Evolutionary conservation across 2,888 invertebrate genomes (phyloP).

Genomic region (Brassicogethes aeneus): DNA sequence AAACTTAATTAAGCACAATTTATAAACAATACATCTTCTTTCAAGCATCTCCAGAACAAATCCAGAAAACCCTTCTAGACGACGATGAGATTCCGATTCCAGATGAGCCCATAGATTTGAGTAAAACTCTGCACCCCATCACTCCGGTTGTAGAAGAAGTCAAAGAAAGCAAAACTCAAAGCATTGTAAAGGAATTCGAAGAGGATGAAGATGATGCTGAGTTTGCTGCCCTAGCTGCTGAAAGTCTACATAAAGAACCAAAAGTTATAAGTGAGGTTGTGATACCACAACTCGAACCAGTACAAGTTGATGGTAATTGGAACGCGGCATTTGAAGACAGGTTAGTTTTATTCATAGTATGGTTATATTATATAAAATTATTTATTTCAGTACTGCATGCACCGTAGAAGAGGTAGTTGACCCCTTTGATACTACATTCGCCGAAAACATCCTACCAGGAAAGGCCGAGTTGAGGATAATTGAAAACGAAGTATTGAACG

Average conservation of each 20-base stretch:
- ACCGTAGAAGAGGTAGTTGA: conserved; percentile 51
- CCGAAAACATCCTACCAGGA: conserved; percentile 63
- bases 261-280: conserved; percentile 2
- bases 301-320: conserved; percentile 46
- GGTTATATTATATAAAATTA: neutral
- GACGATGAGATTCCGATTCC: conserved; percentile 58
- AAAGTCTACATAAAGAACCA: conserved; percentile 56
- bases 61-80: conserved; percentile 60
- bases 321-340: conserved; percentile 49
- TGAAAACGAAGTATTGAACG: conserved; percentile 47
- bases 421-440: conserved; percentile 81
- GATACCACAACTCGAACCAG: conserved; percentile 29
- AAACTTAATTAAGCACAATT: neutral
- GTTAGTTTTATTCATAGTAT: conserved; percentile 20
- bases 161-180: neutral
- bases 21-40: neutral
- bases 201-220: conserved; percentile 65
- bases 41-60: conserved; percentile 25
- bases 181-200: conserved; percentile 41
- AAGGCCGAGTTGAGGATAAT: conserved; percentile 51
- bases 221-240: conserved; percentile 69
- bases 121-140: conserved; percentile 46
- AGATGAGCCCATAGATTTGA: conserved; percentile 64
- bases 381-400: conserved; percentile 1
- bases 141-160: conserved; percentile 10